Evolutionary conservation across 1,140 invertebrate genomes (phyloP).

Genomic region (Caenorhabditis inopinata): DNA sequence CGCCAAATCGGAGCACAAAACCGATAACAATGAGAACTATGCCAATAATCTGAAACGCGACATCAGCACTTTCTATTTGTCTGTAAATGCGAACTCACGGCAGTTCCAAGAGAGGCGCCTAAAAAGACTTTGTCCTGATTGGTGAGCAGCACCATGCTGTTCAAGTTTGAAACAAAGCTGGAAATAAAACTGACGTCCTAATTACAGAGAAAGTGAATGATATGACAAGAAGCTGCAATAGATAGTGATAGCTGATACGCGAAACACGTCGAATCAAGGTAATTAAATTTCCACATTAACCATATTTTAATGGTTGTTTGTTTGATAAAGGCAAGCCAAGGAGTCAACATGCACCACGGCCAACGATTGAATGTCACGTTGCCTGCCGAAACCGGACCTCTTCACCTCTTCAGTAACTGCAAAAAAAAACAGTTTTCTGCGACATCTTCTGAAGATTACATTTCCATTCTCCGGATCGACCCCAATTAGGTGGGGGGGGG

Average conservation of each 20-base stretch:
- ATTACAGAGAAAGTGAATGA: slow-evolving; percentile 22
- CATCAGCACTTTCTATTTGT: neutral
- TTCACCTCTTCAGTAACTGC: too few species aligned
- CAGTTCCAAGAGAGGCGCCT: slow-evolving; percentile 10
- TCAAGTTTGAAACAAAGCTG: neutral
- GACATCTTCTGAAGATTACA: too few species aligned
- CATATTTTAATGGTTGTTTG: slow-evolving; percentile 20
- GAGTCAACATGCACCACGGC: slow-evolving; percentile 10
- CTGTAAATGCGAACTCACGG: neutral
- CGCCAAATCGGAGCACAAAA: slow-evolving; percentile 40
- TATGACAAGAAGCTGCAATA: slow-evolving; percentile 21
- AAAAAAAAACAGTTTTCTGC: too few species aligned
- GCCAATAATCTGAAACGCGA: slow-evolving; percentile 22
- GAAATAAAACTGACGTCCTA: neutral
- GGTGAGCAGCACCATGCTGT: neutral
- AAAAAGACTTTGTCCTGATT: slow-evolving; percentile 50
- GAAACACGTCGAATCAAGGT: slow-evolving; percentile 28
- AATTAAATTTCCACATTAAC: slow-evolving; percentile 28
- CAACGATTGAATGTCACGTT: slow-evolving; percentile 28
- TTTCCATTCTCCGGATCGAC: too few species aligned
- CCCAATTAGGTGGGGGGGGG: too few species aligned
- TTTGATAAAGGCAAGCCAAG: neutral
- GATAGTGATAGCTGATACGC: slow-evolving; percentile 17
- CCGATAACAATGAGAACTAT: slow-evolving; percentile 35
- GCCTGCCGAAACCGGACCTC: neutral